These are phyloP conservation scores for Empidonax traillii DNA, from an alignment of 2,113 vertebrate species.

Conservation along the genomic window DNA sequence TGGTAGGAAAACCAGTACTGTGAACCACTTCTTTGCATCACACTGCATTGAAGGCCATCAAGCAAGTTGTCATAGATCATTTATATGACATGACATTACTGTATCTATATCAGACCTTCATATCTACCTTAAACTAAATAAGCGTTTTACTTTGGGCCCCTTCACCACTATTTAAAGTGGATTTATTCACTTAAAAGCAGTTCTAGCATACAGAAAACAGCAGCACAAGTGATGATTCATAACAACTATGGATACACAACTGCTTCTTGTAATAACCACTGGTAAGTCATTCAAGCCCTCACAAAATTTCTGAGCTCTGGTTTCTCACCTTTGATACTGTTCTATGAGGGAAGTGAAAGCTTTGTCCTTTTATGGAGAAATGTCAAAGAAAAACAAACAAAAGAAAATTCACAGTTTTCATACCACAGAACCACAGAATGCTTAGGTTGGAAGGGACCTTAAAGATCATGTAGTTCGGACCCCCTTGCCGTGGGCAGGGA, in stretches of 20 bases:
- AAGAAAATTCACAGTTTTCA: not conserved
- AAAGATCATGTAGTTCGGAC: not conserved
- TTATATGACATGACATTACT: not conserved
- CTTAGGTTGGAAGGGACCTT: not conserved
- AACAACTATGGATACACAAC: not conserved
- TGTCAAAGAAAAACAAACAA: not conserved
- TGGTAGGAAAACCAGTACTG: not conserved
- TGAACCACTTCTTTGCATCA: not conserved
- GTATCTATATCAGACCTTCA: not conserved
- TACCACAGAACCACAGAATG: not conserved
- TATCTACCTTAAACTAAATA: not conserved
- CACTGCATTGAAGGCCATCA: not conserved
- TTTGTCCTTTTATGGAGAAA: not conserved
- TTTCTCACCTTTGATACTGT: not conserved
- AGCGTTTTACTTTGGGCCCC: not conserved
- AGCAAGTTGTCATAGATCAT: not conserved
- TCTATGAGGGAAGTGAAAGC: not conserved
- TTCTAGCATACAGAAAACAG: not conserved
- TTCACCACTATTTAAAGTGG: not conserved
- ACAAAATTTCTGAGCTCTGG: not conserved
- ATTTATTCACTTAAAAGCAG: not conserved
- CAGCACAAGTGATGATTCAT: not conserved
- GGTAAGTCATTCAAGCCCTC: not conserved
- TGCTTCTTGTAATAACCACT: not conserved
- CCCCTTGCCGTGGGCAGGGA: rapidly evolving